Evolutionary conservation across 1,140 invertebrate genomes (phyloP).

Genomic region (Caerostris darwini): DNA sequence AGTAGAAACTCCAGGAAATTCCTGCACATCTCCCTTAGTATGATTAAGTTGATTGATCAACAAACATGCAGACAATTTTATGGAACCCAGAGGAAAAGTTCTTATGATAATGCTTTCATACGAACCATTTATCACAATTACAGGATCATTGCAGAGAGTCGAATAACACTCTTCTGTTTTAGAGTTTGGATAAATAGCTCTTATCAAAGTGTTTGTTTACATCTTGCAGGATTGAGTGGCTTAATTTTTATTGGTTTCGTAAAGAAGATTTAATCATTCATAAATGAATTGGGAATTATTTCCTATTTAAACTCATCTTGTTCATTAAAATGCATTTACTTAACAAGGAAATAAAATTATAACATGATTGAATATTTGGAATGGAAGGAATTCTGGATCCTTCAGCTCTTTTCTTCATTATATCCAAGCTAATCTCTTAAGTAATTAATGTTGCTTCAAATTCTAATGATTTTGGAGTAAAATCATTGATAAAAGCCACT

Average conservation of each 20-base stretch:
- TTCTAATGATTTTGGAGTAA: too few species aligned
- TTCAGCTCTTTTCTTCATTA: too few species aligned
- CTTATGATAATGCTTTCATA: constrained; percentile 19
- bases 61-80: constrained; percentile 19
- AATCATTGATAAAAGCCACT: too few species aligned
- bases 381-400: too few species aligned
- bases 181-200: neutral
- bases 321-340: neutral
- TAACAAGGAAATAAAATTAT: neutral
- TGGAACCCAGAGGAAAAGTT: constrained; percentile 12
- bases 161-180: constrained; percentile 36
- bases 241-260: neutral
- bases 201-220: constrained; percentile 5
- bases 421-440: too few species aligned
- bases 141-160: neutral
- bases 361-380: too few species aligned
- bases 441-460: too few species aligned
- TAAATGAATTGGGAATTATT: constrained; percentile 7
- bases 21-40: neutral
- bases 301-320: neutral
- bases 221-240: neutral
- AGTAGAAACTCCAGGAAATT: neutral
- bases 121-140: constrained; percentile 10
- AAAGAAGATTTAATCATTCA: neutral
- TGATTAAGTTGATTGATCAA: neutral